These are phyloP conservation scores for Malurus leucopterus DNA, from an alignment of 2,797 vertebrate species.

Conservation along the genomic window DNA sequence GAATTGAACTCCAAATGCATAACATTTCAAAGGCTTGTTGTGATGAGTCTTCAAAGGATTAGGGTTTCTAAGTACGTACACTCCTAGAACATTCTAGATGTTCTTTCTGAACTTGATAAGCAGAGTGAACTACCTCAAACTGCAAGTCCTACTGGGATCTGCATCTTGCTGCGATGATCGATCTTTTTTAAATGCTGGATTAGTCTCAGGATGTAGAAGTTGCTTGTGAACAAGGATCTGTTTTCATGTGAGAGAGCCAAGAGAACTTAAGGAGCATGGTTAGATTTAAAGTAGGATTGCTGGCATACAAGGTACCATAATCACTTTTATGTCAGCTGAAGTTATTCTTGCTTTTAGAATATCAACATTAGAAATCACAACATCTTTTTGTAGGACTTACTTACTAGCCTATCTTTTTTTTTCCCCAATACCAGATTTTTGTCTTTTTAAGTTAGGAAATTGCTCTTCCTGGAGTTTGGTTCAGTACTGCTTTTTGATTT, in stretches of 20 bases:
- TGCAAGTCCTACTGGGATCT: neutral
- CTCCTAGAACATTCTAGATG: neutral
- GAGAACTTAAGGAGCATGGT: neutral
- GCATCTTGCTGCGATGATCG: rapidly evolving
- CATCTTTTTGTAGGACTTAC: neutral
- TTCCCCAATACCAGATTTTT: neutral
- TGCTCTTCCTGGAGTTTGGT: neutral
- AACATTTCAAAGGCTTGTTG: neutral
- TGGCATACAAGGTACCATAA: neutral
- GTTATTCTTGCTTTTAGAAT: neutral
- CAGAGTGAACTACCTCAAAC: neutral
- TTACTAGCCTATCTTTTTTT: neutral
- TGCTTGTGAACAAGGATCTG: neutral
- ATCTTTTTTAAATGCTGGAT: neutral
- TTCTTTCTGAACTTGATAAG: neutral
- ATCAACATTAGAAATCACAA: neutral
- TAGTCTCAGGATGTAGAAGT: neutral
- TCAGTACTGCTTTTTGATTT: neutral
- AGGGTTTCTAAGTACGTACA: neutral
- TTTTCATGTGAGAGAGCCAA: neutral
- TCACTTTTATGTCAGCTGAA: neutral
- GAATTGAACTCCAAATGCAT: neutral
- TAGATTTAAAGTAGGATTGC: neutral
- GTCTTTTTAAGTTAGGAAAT: neutral
- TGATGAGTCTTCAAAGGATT: neutral